These are phyloP conservation scores for Stenurella melanura DNA, from an alignment of 2,888 invertebrate genomes.

Conservation along the genomic window DNA sequence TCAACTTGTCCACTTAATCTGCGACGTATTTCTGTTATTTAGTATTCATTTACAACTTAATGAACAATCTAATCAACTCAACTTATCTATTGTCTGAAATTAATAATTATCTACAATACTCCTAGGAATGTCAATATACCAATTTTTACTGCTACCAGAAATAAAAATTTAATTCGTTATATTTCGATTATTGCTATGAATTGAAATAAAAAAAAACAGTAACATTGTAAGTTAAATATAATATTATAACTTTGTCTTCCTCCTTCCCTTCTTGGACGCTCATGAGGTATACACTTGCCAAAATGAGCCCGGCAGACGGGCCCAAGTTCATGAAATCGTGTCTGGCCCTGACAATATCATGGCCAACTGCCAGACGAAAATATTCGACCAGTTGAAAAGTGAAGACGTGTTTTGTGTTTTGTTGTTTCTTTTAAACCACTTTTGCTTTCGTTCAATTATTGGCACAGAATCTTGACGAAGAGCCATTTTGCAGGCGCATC, in stretches of 20 bases:
- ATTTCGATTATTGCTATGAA: no score
- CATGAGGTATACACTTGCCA: conserved; percentile 48
- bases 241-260: neutral
- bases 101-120: no score
- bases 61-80: no score
- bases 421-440: conserved; percentile 60
- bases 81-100: no score
- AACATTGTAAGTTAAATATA: neutral
- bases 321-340: conserved; percentile 62
- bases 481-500: conserved; percentile 37
- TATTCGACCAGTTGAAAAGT: conserved; percentile 65
- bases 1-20: no score
- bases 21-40: no score
- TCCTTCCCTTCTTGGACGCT: conserved; percentile 33
- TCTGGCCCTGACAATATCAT: conserved; percentile 66
- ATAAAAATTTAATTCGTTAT: no score
- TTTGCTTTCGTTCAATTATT: conserved; percentile 58
- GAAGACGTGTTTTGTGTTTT: conserved; percentile 59
- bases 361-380: conserved; percentile 69
- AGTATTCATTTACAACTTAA: no score
- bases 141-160: no score
- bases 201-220: no score
- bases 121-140: no score
- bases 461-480: conserved; percentile 41
- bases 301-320: conserved; percentile 55